A percentile compares a stretch with the other conserved stretches of the same genome.
These are phyloP conservation scores for Diogma glabrata DNA, from an alignment of 2,888 invertebrate species.

Conservation along the genomic window DNA sequence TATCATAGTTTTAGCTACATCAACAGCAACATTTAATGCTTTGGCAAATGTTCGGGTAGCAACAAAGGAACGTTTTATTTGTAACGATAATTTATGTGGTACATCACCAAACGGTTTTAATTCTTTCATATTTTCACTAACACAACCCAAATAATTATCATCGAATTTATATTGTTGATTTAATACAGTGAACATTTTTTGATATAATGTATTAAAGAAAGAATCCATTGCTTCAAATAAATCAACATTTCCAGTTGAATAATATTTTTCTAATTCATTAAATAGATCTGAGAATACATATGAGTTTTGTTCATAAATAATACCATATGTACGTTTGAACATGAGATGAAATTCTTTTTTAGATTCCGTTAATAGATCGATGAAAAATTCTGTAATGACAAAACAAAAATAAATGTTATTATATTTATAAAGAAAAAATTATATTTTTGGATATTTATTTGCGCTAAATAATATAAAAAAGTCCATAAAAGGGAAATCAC, in stretches of 20 bases:
- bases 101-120: conserved; percentile 93
- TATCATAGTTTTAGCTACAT: conserved; percentile 65
- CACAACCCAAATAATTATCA: conserved; percentile 76
- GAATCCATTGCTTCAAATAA: conserved; percentile 79
- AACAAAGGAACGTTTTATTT: conserved; percentile 85
- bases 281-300: conserved; percentile 88
- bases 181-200: conserved; percentile 91
- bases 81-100: conserved; percentile 78
- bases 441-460: too few relatives aligned
- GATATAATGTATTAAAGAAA: conserved; percentile 86
- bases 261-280: conserved; percentile 79
- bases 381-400: conserved; percentile 71
- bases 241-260: conserved; percentile 70
- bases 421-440: conserved; percentile 1
- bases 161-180: conserved; percentile 88
- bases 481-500: too few relatives aligned
- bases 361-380: conserved; percentile 68
- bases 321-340: conserved; percentile 92
- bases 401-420: conserved; percentile 13
- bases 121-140: conserved; percentile 83
- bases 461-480: too few relatives aligned
- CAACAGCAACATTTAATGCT: conserved; percentile 70
- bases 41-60: conserved; percentile 91
- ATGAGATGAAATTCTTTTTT: conserved; percentile 84
- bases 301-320: conserved; percentile 87